These are phyloP conservation scores for Dendropsophus ebraccatus DNA, from an alignment of 2,113 vertebrate genomes.

Conservation along the genomic window DNA sequence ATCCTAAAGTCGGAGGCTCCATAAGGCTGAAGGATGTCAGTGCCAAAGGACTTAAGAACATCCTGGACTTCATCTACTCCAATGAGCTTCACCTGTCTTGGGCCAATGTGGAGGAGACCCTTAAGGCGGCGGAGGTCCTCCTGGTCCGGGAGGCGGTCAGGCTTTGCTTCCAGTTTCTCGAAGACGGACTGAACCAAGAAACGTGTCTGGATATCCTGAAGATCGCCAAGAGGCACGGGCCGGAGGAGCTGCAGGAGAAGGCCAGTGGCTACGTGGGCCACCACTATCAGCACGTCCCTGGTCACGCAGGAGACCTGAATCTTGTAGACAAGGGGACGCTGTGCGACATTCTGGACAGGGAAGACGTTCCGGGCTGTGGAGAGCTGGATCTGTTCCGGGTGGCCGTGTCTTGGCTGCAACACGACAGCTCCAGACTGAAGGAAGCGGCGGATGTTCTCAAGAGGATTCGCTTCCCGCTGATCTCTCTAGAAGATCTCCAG, in stretches of 20 bases:
- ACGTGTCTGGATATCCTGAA: slow-evolving; percentile 63
- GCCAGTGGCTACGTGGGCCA: slow-evolving; percentile 32
- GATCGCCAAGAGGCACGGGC: slow-evolving; percentile 57
- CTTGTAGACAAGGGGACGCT: slow-evolving; percentile 61
- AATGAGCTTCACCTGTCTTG: slow-evolving; percentile 64
- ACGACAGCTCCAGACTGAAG: neutral
- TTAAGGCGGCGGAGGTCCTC: slow-evolving; percentile 64
- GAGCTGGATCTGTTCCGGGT: slow-evolving; percentile 66
- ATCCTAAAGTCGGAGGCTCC: neutral
- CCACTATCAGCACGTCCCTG: slow-evolving; percentile 57
- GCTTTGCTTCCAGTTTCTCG: slow-evolving; percentile 66
- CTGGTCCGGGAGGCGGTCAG: slow-evolving; percentile 66
- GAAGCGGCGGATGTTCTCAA: slow-evolving; percentile 52
- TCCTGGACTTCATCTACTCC: slow-evolving; percentile 70
- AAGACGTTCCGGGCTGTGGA: neutral
- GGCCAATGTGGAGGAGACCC: slow-evolving; percentile 65
- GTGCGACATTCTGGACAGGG: slow-evolving; percentile 62
- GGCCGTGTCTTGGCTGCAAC: slow-evolving; percentile 60
- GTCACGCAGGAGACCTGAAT: slow-evolving; percentile 53
- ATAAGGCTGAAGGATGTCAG: slow-evolving; percentile 58
- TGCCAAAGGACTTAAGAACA: slow-evolving; percentile 59
- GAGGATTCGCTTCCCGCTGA: slow-evolving; percentile 63
- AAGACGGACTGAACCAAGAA: slow-evolving; percentile 56
- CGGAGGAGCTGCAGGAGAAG: slow-evolving; percentile 60
- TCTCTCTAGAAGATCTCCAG: slow-evolving; percentile 63